Conservation (phyloP, 2,113 vertebrate genomes). For the Aythya baeri region DNA sequence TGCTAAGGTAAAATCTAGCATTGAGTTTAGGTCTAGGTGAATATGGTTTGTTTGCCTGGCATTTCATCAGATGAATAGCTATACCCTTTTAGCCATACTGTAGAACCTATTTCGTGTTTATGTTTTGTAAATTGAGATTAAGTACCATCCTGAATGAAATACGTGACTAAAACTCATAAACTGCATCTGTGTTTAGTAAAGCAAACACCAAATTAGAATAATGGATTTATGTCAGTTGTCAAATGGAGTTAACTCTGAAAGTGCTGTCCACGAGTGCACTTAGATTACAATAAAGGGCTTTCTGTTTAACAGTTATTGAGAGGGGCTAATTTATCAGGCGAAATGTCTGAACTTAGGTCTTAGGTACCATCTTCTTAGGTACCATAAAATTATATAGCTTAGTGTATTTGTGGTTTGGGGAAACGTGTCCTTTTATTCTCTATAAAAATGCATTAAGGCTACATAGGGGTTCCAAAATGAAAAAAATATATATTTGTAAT, state of each 20-base stretch:
- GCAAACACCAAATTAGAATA: constrained; percentile 68
- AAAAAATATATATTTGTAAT: constrained; percentile 57
- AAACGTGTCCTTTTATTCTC: constrained; percentile 27
- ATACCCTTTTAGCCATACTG: constrained; percentile 8
- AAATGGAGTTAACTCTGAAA: constrained; percentile 78
- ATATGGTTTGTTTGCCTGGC: constrained; percentile 58
- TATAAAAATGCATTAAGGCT: neutral
- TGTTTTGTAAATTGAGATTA: constrained; percentile 70
- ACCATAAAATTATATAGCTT: neutral
- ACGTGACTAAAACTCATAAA: constrained; percentile 70
- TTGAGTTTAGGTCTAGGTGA: constrained; percentile 63
- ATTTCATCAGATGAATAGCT: constrained; percentile 45
- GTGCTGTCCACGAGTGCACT: constrained; percentile 67
- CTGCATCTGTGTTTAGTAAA: constrained; percentile 67
- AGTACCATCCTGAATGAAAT: constrained; percentile 73
- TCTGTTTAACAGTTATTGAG: constrained; percentile 52
- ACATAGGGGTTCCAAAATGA: constrained; percentile 25
- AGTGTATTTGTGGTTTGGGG: constrained; percentile 8
- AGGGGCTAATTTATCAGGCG: constrained; percentile 57
- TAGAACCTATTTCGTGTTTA: constrained; percentile 64
- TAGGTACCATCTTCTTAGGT: neutral
- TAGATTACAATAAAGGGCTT: constrained; percentile 62
- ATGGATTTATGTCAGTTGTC: constrained; percentile 78
- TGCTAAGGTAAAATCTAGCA: constrained; percentile 25
- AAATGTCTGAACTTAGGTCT: constrained; percentile 57